Conservation (phyloP, 2,888 invertebrate genomes). For the Rotaria macrura region DNA sequence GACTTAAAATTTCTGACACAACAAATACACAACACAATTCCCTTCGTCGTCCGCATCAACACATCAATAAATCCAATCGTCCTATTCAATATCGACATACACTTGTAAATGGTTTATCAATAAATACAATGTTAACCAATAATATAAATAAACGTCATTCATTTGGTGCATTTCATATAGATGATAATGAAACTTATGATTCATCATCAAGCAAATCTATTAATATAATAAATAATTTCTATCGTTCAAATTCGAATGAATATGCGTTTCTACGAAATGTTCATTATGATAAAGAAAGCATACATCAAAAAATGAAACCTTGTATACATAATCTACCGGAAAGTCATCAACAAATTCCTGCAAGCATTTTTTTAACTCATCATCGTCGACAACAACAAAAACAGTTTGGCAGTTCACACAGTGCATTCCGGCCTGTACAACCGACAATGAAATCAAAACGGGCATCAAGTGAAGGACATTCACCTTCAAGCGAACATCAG, state of each 20-base stretch:
- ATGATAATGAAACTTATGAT: not conserved
- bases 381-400: not conserved
- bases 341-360: not conserved
- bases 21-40: not conserved
- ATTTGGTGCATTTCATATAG: not conserved
- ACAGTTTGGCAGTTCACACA: constrained; percentile 11
- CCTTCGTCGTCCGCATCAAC: not conserved
- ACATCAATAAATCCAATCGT: not conserved
- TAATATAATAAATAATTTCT: not conserved
- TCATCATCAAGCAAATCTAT: not conserved
- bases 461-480: constrained; percentile 3
- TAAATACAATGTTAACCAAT: not conserved
- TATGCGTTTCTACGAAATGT: not conserved
- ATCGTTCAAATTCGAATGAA: not conserved
- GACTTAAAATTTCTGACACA: not conserved
- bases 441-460: not conserved
- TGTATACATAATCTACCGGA: not conserved
- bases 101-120: not conserved
- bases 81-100: not conserved
- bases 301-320: not conserved
- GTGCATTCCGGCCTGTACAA: constrained; percentile 19
- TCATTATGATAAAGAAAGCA: not conserved
- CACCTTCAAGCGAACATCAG: not conserved
- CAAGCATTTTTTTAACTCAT: constrained; percentile 8
- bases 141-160: constrained; percentile 10